These are phyloP conservation scores for Oryzaephilus surinamensis DNA, from an alignment of 1,140 invertebrate species.

Conservation along the genomic window DNA sequence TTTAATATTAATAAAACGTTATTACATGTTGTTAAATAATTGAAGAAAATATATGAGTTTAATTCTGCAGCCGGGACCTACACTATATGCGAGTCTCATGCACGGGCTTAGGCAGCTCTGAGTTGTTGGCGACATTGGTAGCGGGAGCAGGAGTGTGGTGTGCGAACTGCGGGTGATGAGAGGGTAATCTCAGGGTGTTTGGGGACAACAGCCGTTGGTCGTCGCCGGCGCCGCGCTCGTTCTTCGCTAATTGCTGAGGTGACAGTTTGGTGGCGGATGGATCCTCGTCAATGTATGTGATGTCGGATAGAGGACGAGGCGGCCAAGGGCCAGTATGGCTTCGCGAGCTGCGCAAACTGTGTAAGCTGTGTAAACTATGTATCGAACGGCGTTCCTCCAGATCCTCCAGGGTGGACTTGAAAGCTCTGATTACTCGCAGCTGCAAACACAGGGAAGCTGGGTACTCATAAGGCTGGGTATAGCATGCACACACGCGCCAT, in stretches of 20 bases:
- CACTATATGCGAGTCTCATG: conserved; percentile 62
- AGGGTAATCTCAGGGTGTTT: conserved; percentile 31
- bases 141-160: conserved; percentile 36
- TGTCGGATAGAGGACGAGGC: conserved; percentile 70
- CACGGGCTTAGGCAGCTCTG: conserved; percentile 54
- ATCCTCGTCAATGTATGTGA: conserved; percentile 87
- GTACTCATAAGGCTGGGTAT: conserved; percentile 32
- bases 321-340: conserved; percentile 66
- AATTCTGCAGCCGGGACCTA: conserved; percentile 29
- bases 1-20: too few relatives aligned
- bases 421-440: conserved; percentile 99
- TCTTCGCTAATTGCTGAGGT: conserved; percentile 42
- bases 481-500: conserved; percentile 24
- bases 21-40: too few relatives aligned
- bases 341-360: conserved; percentile 80
- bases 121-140: conserved; percentile 38
- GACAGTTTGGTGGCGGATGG: conserved; percentile 48
- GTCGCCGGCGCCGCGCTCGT: conserved; percentile 38
- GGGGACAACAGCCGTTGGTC: conserved; percentile 36
- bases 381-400: conserved; percentile 96
- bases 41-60: too few relatives aligned
- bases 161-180: conserved; percentile 33
- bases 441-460: conserved; percentile 65
- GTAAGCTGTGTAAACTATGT: conserved; percentile 94
- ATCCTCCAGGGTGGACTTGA: conserved; percentile 99